Evolutionary conservation across 2,888 invertebrate species (phyloP).

Genomic region (Uloborus plumipes): DNA sequence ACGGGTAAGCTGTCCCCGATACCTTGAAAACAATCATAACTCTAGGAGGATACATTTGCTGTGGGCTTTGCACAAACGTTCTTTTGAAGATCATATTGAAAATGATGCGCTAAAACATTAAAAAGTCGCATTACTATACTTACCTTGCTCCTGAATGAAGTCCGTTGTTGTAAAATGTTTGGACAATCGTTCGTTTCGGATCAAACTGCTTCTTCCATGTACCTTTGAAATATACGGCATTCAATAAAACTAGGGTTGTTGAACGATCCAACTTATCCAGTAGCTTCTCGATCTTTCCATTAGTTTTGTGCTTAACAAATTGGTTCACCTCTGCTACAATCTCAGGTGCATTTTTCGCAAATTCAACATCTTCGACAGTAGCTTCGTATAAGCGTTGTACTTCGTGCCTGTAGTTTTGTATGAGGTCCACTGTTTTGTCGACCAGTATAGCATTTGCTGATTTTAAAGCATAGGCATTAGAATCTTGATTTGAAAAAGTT

Average conservation of each 20-base stretch:
- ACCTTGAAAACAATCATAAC: too few relatives aligned
- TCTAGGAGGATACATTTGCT: too few relatives aligned
- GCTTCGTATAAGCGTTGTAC: constrained; percentile 45
- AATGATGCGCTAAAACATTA: neutral
- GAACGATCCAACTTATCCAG: constrained; percentile 45
- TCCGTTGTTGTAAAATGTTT: constrained; percentile 53
- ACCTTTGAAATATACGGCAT: constrained; percentile 74
- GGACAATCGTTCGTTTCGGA: constrained; percentile 66
- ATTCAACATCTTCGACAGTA: constrained; percentile 45
- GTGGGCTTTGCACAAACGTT: too few relatives aligned
- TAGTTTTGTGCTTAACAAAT: constrained; percentile 61
- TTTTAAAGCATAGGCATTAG: constrained; percentile 24
- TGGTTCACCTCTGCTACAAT: constrained; percentile 48
- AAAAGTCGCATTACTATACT: constrained; percentile 55
- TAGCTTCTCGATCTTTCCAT: constrained; percentile 57
- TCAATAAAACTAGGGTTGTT: constrained; percentile 72
- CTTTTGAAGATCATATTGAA: too few relatives aligned
- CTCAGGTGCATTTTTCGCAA: constrained; percentile 8
- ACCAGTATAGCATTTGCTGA: constrained; percentile 82
- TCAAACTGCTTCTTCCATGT: constrained; percentile 71
- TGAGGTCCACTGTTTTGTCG: constrained; percentile 71
- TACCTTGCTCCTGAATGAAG: constrained; percentile 48
- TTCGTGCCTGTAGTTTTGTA: constrained; percentile 21
- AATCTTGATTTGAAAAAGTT: neutral
- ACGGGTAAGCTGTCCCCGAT: too few relatives aligned